These are phyloP conservation scores for Polypedilum vanderplanki DNA, from an alignment of 1,140 invertebrate genomes.

Conservation along the genomic window DNA sequence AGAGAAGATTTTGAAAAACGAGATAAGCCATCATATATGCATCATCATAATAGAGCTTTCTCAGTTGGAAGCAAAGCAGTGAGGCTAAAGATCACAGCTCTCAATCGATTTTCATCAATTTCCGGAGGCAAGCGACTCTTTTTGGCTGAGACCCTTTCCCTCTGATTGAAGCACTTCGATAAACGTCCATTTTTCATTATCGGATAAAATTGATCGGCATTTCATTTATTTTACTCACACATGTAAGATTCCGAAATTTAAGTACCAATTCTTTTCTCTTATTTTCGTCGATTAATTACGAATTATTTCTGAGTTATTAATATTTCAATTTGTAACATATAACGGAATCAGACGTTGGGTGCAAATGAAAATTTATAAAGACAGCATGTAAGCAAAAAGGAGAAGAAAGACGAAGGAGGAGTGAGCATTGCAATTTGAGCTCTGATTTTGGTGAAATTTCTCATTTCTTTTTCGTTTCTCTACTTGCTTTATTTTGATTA, in stretches of 20 bases:
- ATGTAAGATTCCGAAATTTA: neutral
- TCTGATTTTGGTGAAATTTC: constrained; percentile 5
- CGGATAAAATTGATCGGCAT: too few species aligned
- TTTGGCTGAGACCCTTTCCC: neutral
- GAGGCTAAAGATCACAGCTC: constrained; percentile 17
- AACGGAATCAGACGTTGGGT: constrained; percentile 7
- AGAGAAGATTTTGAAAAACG: too few species aligned
- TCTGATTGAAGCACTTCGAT: neutral
- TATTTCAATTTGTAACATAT: neutral
- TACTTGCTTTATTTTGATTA: neutral
- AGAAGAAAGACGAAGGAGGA: neutral
- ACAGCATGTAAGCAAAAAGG: neutral
- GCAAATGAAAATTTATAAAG: constrained; percentile 14
- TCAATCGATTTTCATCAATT: neutral
- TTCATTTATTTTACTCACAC: neutral
- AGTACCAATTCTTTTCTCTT: neutral
- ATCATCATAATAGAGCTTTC: neutral
- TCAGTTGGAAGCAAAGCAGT: constrained; percentile 10
- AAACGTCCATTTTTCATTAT: neutral
- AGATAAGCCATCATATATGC: too few species aligned
- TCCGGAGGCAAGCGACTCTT: neutral
- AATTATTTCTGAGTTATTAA: neutral
- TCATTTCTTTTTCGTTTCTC: neutral
- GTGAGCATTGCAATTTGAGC: neutral
- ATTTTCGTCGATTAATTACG: neutral